Conservation (phyloP, 1,140 invertebrate genomes). For the Cotesia chilonis region DNA sequence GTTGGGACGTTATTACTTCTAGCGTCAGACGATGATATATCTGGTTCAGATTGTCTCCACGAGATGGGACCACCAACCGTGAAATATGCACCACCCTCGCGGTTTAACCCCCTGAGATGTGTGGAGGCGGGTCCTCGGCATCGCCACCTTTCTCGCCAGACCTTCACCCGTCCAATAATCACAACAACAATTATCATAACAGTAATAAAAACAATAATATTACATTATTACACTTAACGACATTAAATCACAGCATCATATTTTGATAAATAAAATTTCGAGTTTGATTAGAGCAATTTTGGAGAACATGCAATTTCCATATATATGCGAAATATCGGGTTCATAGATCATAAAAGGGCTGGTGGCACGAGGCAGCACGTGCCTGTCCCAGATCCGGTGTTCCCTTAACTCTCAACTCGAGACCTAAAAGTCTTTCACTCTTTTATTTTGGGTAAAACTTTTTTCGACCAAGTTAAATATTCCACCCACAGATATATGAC, state of each 20-base stretch:
- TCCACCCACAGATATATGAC: conserved; percentile 52
- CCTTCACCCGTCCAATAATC: too few relatives aligned
- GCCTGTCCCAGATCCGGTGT: conserved; percentile 47
- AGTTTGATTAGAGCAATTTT: conserved; percentile 46
- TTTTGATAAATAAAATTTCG: conserved; percentile 14
- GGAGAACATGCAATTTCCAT: conserved; percentile 57
- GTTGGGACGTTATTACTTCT: conserved; percentile 58
- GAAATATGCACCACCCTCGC: conserved; percentile 64
- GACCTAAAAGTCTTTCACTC: too few relatives aligned
- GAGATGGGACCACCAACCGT: conserved; percentile 66
- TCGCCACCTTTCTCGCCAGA: conserved; percentile 51
- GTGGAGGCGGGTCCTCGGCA: conserved; percentile 52
- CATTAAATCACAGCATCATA: too few relatives aligned
- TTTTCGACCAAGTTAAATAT: conserved; percentile 33
- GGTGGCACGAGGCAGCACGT: conserved; percentile 60
- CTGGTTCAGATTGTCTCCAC: conserved; percentile 65
- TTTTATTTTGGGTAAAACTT: neutral
- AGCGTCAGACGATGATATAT: conserved; percentile 66
- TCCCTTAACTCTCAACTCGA: conserved; percentile 30
- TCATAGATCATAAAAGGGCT: conserved; percentile 59
- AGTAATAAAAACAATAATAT: too few relatives aligned
- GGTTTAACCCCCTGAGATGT: conserved; percentile 57
- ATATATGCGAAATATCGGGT: conserved; percentile 50
- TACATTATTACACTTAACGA: too few relatives aligned
- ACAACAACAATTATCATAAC: too few relatives aligned